Base-by-base conservation (phyloP, 2,888 invertebrate genomes). In the Netelia melanura region DNA sequence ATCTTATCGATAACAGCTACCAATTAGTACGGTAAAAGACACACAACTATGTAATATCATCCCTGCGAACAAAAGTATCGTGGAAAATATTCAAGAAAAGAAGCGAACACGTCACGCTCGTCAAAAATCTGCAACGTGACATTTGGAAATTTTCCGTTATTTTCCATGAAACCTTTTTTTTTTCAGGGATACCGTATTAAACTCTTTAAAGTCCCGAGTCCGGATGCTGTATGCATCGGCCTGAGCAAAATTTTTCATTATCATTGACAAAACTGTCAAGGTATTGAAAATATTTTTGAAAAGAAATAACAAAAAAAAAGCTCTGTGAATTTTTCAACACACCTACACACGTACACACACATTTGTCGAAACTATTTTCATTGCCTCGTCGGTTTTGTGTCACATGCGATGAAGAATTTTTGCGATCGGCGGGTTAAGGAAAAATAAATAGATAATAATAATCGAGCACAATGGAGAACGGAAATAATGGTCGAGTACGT, bases 1-100 rank as follows among this genome's bases (percentile, higher is more conserved):
- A 65, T 17, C n/a, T n/a, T 82, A 54, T 79, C 75, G 25, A 81
- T 67, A 84, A 79, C 48, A n/a, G 72, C 71, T 79, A 80, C 67
- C 64, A 52, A 68, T 77, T 77, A 84, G 74, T 68, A 62, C 61
- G 61, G 61, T 71, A 64, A 74, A 67, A 80, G 17, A 72, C 75
- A 72, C 75, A 76, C 38, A 65, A 71, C 64, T 70, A 58, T 61
- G 54, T 52, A 56, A 72, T 61, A 81, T 70, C 43, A 61, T 64
- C n/a, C 61, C 44, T 58, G 38, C 3, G n/a, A 58, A 43, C 23
- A 64, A 30, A 30, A 23, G 23, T 30, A 11, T 68, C 48, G 23
- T 77, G 30, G 43, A 43, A 11, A 68, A 48, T 25, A 6, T 2
- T 21, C 2, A 9, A 23, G 17, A 58, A 58, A 58, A 58, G 23